Evolutionary conservation across 2,113 vertebrate species (phyloP), one percentile per base, ranked within the genome.

Genomic region (Mellivora capensis): DNA sequence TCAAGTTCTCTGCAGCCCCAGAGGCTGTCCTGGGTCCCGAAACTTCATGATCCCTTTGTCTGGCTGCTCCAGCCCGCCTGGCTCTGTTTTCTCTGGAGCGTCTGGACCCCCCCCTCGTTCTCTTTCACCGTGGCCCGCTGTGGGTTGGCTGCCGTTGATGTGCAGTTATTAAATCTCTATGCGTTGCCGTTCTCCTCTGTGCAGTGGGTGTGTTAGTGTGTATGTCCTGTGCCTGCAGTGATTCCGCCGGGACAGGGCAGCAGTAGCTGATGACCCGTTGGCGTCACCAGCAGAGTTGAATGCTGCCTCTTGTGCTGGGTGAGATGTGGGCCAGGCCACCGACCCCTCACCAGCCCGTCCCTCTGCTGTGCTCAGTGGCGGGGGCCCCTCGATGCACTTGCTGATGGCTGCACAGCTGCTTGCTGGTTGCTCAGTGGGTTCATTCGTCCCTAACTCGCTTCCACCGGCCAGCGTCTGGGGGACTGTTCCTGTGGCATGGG

Each of bases 181-280:
- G 25, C 29, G 31, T 31, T 9, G 17, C 5, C 6, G 4, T 49
- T 17, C 47, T 52, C 47, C 20, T 20, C 76, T n/a, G 76, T 11
- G 44, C 31, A 10, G 5, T 77, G 74, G 74, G 15, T 47, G 7
- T 77, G 74, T 47, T 17, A 49, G 44, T 1, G 1, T 3, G 76
- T 18, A 11, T 3, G 4, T 18, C 44, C 8, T 3, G 10, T 6
- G 31, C 2, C 29, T 20, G 1, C 27, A 20, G 29, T 7, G 76
- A n/a, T 6, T 49, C 29, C 4, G 1, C 76, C 2, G 2, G 76
- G 76, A 6, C 29, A 34, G 44, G 47, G 12, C 44, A 10, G 5
- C 9, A 4, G 29, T 6, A 8, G 76, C 39, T 31, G 44, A 20
- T 49, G 47, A 49, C 76, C 29, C 9, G 17, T 6, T 17, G 27